Base-by-base conservation (phyloP, 2,797 vertebrate genomes). In the Agapornis canus region DNA sequence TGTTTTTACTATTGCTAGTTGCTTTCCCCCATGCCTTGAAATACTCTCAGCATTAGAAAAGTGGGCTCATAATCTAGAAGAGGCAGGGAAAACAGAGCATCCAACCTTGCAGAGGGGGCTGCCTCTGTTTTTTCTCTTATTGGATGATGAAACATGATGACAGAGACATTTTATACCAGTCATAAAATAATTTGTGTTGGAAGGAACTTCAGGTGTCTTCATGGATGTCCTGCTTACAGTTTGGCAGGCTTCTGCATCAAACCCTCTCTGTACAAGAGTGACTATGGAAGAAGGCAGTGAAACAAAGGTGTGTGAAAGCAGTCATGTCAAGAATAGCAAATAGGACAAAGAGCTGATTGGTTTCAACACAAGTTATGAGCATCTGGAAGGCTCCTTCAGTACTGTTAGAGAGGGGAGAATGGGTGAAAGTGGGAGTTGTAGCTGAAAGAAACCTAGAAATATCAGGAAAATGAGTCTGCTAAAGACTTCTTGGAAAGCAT, bases 211-310 rank as follows among this genome's bases (percentile, higher is more conserved):
- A 49, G 29, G 14, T 45, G 29, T 78, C 37, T 11, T 2, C 0
- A 0, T 3, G 11, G 31, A 27, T 31, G 51, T 76, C 12, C 32
- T 78, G 31, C 52, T 60, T 7, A 7, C 48, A 75, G 27, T 20
- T 76, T 56, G 42, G 10, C 18, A 27, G 15, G 20, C 6, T 71
- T 64, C 49, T 25, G 9, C 13, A 29, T 47, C 48, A 60, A 73
- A 81, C n/a, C 15, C 11, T 48, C 45, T 37, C 26, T 49, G 49
- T 4, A 3, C 6, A 2, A 21, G 37, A 14, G 19, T 20, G 26
- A 0, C 25, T 35, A 0, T 1, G 45, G 21, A 64, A 80, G 13
- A 70, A 65, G 31, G 6, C 10, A 11, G 42, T 61, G 54, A 51
- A 73, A 56, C 4, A 29, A 29, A 45, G 35, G 48, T 6, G 17